phyloP scores from a whole-genome alignment of 2,888 invertebrate genomes.

The Temnothorax ravouxi region DNA sequence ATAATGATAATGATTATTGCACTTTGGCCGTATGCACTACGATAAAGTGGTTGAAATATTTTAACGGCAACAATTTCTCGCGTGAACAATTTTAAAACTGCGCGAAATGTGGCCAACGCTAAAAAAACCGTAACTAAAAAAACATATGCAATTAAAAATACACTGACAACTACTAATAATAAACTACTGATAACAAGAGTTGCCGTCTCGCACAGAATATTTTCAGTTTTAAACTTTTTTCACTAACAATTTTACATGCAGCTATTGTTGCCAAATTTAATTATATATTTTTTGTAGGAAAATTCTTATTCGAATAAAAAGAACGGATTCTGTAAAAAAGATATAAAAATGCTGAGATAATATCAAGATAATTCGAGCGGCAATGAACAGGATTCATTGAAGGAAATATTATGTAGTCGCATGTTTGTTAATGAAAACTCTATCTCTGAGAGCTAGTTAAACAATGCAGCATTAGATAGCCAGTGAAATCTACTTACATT shows the following conservation, averaged over 20 bases:
- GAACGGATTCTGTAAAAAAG: background rate
- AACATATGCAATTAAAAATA: conserved; percentile 37
- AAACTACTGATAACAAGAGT: conserved; percentile 23
- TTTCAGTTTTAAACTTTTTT: background rate
- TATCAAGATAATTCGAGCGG: background rate
- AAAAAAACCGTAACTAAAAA: conserved; percentile 19
- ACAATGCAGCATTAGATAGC: conserved; percentile 10
- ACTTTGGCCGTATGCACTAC: background rate
- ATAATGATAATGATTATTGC: background rate
- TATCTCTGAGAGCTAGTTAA: conserved; percentile 19
- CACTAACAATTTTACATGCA: conserved; percentile 15
- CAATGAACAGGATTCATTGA: background rate
- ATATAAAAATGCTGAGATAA: background rate
- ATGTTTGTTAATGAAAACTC: background rate
- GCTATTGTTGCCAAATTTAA: background rate
- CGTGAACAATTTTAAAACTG: conserved; percentile 15
- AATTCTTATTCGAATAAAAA: background rate
- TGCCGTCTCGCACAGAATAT: background rate
- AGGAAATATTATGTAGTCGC: background rate
- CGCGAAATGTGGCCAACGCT: background rate
- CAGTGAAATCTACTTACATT: background rate
- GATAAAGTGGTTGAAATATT: conserved; percentile 25
- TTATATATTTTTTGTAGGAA: background rate
- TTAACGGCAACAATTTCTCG: background rate
- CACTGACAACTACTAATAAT: conserved; percentile 18